These are phyloP conservation scores for Larimichthys polyactis DNA, from an alignment of 2,113 vertebrate species.

Conservation along the genomic window DNA sequence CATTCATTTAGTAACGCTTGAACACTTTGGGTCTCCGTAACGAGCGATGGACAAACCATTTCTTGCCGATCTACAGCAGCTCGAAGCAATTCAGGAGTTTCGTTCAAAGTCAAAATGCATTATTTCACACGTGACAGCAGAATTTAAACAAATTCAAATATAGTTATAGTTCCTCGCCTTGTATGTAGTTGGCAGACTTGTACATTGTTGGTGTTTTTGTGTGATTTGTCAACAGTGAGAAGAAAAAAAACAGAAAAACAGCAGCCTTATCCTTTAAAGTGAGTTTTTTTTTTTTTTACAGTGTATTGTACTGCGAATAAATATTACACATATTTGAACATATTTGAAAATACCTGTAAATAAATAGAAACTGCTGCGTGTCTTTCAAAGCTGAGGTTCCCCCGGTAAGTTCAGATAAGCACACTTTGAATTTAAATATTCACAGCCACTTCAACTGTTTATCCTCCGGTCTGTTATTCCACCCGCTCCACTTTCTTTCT, in stretches of 20 bases:
- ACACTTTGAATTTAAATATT: constrained; percentile 34
- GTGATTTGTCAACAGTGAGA: constrained; percentile 15
- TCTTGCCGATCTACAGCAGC: constrained; percentile 1
- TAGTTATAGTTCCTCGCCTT: not conserved
- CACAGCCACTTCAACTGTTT: constrained; percentile 26
- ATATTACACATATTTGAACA: constrained; percentile 22
- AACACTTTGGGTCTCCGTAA: not conserved
- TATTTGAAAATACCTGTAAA: constrained; percentile 25
- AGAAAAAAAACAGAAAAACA: constrained; percentile 2
- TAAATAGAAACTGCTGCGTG: constrained; percentile 40
- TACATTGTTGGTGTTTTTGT: not conserved
- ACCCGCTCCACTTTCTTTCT: not conserved
- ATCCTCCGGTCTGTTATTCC: not conserved
- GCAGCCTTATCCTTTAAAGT: constrained; percentile 5
- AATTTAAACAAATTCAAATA: constrained; percentile 5
- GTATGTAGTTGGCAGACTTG: not conserved
- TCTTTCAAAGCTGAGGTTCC: constrained; percentile 20
- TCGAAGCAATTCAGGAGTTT: constrained; percentile 15
- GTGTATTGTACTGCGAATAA: constrained; percentile 36
- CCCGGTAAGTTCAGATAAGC: constrained; percentile 1
- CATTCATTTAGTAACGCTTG: not conserved
- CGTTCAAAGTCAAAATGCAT: not conserved
- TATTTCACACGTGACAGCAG: too few species aligned
- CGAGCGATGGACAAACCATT: not conserved
- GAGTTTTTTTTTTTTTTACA: constrained; percentile 29